Conservation (phyloP, 2,797 vertebrate species). For the Pseudochromis fuscus region DNA sequence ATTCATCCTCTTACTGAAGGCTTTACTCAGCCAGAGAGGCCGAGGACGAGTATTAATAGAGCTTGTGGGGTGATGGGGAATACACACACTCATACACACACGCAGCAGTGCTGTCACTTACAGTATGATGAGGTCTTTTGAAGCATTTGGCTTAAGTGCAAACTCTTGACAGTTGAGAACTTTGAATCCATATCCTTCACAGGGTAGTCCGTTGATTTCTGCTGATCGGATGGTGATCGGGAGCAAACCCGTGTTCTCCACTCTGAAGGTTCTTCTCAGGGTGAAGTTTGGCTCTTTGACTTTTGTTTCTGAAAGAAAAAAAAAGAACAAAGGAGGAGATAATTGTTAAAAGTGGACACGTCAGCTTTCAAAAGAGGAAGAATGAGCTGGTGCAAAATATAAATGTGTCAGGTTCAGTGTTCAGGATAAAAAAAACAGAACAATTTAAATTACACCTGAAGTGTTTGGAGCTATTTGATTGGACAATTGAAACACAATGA, state of each 20-base stretch:
- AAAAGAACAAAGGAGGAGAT: neutral
- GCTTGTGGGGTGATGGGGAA: conserved; percentile 30
- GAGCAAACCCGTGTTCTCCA: conserved; percentile 96
- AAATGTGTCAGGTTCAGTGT: neutral
- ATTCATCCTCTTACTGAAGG: conserved; percentile 63
- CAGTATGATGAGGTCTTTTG: conserved; percentile 96
- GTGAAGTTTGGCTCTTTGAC: conserved; percentile 95
- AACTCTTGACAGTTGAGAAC: conserved; percentile 97
- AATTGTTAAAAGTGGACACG: neutral
- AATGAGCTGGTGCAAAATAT: neutral
- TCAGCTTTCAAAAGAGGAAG: neutral
- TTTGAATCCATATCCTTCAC: conserved; percentile 99
- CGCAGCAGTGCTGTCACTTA: conserved; percentile 81
- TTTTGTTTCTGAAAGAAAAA: conserved; percentile 91
- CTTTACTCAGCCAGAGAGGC: conserved; percentile 40
- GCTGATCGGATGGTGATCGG: conserved; percentile 90
- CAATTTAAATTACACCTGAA: no score
- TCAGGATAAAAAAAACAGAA: no score
- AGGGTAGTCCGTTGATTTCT: conserved; percentile 94
- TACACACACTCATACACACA: neutral
- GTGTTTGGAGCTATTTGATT: no score
- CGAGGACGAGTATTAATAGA: conserved; percentile 68
- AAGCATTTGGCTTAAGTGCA: conserved; percentile 93
- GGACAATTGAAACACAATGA: no score
- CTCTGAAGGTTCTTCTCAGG: conserved; percentile 92